A percentile compares a stretch with the other conserved stretches of the same genome.
Conservation (phyloP, 2,888 invertebrate species). For the Drosophila nr. fundita region DNA sequence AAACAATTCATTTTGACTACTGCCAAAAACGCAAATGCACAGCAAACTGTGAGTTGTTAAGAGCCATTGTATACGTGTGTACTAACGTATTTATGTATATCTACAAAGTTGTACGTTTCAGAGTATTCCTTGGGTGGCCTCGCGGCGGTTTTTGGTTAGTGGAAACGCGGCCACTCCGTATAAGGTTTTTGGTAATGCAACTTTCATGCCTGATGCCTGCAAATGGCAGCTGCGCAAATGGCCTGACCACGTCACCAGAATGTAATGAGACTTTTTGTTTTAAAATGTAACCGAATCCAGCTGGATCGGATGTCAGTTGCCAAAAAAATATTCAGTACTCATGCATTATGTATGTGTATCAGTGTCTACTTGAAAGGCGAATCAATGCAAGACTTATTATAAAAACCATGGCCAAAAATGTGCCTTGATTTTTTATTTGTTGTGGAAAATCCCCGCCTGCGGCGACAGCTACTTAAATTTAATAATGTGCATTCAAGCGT, state of each 20-base stretch:
- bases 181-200: conserved; percentile 36
- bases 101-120: conserved; percentile 21
- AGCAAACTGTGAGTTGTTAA: conserved; percentile 36
- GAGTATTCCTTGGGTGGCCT: conserved; percentile 8
- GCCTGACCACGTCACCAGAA: conserved; percentile 44
- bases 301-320: conserved; percentile 15
- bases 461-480: conserved; percentile 69
- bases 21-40: conserved; percentile 31
- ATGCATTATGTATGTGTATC: conserved; percentile 67
- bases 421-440: conserved; percentile 26
- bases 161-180: conserved; percentile 8
- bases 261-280: conserved; percentile 57
- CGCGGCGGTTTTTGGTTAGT: conserved; percentile 30
- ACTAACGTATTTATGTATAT: not conserved
- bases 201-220: conserved; percentile 48
- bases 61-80: conserved; percentile 11
- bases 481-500: conserved; percentile 65
- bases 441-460: conserved; percentile 38
- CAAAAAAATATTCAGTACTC: conserved; percentile 25
- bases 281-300: conserved; percentile 19
- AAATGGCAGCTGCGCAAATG: conserved; percentile 65
- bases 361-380: conserved; percentile 8
- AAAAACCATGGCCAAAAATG: conserved; percentile 38
- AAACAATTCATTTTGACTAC: conserved; percentile 38
- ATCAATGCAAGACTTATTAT: conserved; percentile 50